A percentile compares a stretch with the other conserved stretches of the same genome.
Conservation (phyloP, 2,797 vertebrate species). For the Acomys russatus region DNA sequence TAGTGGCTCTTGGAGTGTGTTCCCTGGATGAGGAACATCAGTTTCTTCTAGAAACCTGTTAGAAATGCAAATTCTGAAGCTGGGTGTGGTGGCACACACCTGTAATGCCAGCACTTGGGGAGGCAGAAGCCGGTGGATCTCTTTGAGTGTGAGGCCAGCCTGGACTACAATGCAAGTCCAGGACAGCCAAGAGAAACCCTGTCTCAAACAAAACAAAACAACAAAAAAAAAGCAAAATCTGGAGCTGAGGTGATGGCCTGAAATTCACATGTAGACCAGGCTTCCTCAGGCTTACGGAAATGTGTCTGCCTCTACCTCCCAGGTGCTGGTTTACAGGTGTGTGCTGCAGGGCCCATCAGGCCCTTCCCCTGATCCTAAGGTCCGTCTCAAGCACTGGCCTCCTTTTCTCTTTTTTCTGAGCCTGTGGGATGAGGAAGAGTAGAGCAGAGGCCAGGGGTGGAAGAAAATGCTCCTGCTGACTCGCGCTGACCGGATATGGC, state of each 20-base stretch:
- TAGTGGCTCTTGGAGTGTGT: not conserved
- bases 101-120: no score
- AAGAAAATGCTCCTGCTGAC: not conserved
- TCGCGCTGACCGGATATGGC: accelerated
- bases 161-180: no score
- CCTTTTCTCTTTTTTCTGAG: not conserved
- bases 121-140: no score
- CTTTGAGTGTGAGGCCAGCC: no score
- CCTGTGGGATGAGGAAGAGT: not conserved
- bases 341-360: not conserved
- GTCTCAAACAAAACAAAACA: no score
- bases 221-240: no score
- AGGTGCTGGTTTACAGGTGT: not conserved
- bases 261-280: not conserved
- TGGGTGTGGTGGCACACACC: no score
- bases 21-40: not conserved
- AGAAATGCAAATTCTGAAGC: not conserved
- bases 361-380: not conserved
- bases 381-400: not conserved
- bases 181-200: no score
- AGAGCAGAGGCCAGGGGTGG: not conserved
- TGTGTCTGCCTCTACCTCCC: not conserved
- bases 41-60: not conserved
- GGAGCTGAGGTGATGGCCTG: not conserved
- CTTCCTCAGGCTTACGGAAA: not conserved